Conservation (phyloP, 1,140 invertebrate species). For the Anagrus nilaparvatae region DNA sequence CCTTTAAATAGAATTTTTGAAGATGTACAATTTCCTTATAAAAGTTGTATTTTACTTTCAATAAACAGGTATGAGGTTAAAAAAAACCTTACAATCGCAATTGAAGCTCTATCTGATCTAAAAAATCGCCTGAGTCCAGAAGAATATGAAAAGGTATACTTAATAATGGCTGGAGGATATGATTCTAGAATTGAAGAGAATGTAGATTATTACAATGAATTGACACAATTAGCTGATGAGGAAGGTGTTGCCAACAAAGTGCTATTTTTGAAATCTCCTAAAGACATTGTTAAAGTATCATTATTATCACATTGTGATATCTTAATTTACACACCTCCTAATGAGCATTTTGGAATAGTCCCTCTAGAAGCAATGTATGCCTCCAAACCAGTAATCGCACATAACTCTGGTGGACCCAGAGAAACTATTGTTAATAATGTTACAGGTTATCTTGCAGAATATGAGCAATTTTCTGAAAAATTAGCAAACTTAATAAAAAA, state of each 20-base stretch:
- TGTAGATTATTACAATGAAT: constrained; percentile 74
- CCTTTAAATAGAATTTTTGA: constrained; percentile 40
- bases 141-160: constrained; percentile 56
- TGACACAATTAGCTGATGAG: constrained; percentile 54
- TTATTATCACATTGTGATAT: constrained; percentile 65
- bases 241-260: constrained; percentile 64
- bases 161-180: constrained; percentile 96
- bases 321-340: constrained; percentile 89
- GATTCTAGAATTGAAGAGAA: constrained; percentile 86
- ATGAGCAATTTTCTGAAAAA: constrained; percentile 63
- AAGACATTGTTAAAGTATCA: constrained; percentile 72
- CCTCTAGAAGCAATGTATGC: constrained; percentile 97
- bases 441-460: constrained; percentile 80
- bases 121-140: constrained; percentile 42
- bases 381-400: constrained; percentile 85
- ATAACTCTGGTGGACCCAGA: constrained; percentile 88
- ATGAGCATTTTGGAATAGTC: constrained; percentile 99
- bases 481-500: constrained; percentile 61
- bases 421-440: constrained; percentile 84
- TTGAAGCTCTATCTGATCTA: constrained; percentile 67
- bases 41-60: constrained; percentile 72
- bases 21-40: constrained; percentile 30
- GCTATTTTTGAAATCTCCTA: constrained; percentile 78
- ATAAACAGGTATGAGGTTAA: constrained; percentile 97
- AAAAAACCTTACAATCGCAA: constrained; percentile 81